Conservation (phyloP, 2,797 vertebrate genomes). For the Sciurus vulgaris region DNA sequence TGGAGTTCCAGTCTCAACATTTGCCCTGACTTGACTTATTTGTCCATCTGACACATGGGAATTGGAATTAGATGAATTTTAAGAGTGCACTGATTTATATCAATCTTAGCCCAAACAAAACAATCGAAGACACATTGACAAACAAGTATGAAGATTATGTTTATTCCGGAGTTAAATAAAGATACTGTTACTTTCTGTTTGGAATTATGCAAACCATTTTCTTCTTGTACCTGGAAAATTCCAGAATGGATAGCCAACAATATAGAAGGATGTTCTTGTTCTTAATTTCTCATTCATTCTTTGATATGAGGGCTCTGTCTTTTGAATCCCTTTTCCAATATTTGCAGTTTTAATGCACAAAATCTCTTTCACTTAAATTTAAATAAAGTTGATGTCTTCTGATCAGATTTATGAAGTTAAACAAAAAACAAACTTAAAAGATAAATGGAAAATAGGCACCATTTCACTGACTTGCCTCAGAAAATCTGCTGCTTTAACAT, state of each 20-base stretch:
- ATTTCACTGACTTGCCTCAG: not conserved
- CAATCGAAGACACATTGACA: not conserved
- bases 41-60: not conserved
- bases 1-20: not conserved
- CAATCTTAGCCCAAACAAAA: not conserved
- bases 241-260: not conserved
- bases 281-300: not conserved
- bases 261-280: not conserved
- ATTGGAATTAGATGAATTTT: not conserved
- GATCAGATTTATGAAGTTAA: not conserved
- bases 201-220: not conserved
- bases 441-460: not conserved
- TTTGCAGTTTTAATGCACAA: not conserved
- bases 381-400: not conserved
- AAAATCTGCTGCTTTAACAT: not conserved
- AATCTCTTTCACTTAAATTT: not conserved
- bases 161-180: not conserved
- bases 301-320: not conserved
- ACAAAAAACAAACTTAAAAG: not conserved
- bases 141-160: not conserved
- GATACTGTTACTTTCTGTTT: not conserved
- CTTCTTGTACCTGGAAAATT: not conserved
- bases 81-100: not conserved
- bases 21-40: not conserved
- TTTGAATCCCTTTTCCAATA: not conserved